phyloP scores from a whole-genome alignment of 2,797 vertebrate species.

The Pipistrellus pipistrellus region DNA sequence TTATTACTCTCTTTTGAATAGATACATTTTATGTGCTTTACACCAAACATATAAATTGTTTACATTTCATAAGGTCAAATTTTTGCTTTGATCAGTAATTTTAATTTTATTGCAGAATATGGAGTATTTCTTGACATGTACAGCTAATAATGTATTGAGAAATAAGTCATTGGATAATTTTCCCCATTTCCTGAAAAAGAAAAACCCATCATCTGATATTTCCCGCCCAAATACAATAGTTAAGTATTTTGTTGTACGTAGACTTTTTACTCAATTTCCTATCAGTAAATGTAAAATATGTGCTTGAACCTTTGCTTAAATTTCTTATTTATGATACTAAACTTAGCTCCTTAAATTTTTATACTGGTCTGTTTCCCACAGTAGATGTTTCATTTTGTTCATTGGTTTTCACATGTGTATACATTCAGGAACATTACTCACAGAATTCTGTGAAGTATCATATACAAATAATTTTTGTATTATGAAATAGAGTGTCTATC shows the following conservation, averaged over 20 bases:
- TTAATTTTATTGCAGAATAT: conserved; percentile 48
- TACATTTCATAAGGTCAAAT: conserved; percentile 1
- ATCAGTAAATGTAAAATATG: background rate
- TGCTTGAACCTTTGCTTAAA: background rate
- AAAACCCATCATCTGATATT: background rate
- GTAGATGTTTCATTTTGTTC: background rate
- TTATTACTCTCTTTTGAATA: conserved; percentile 51
- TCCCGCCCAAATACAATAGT: background rate
- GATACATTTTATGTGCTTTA: conserved; percentile 9
- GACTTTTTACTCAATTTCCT: background rate
- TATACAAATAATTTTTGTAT: background rate
- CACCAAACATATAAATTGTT: background rate
- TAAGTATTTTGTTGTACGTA: background rate
- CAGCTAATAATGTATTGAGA: background rate
- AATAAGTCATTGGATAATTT: background rate
- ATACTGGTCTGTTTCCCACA: background rate
- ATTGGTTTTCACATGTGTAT: background rate
- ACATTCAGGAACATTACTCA: background rate
- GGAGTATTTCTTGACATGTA: background rate
- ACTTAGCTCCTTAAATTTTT: background rate
- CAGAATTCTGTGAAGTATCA: background rate
- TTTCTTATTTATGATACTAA: background rate
- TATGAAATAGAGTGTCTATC: background rate
- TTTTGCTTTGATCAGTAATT: conserved; percentile 56
- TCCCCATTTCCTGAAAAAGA: background rate